Base-by-base conservation (phyloP, 2,888 invertebrate genomes). In the Sphecodes monilicornis region DNA sequence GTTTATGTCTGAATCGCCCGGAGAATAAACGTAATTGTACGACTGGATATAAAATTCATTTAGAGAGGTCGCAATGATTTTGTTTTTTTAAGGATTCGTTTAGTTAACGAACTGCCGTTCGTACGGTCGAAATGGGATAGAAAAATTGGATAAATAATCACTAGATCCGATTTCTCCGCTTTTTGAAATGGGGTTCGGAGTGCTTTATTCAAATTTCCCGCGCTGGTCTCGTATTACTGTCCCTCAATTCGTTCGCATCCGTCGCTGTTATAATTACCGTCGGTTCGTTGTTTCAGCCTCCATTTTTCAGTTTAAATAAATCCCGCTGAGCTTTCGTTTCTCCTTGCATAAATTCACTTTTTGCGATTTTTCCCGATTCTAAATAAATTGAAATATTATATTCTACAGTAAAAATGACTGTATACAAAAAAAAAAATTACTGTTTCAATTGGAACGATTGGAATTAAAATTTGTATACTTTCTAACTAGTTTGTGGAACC, bases 191-290 rank as follows among this genome's bases (percentile, higher is more conserved):
- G 3, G 8, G 3, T 18, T 18, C 3, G 8, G 3, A 8, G 29
- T 8, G 18, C 64, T 32, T 64, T 64, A 64, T 64, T 64, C 64
- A 16, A 64, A 64, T 64, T 64, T 64, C 32, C 64, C 18, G 32
- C 32, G 60, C 29, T 16, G 29, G 16, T 60, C 2, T 18, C 29
- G 29, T 6, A 26, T 64, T 16, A 29, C 29, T 3, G 29, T 32
- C 10, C 32, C 32, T 32, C 32, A 8, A 64, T 18, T 16, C 32
- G 16, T 29, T 64, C 10, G 6, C 18, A 64, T 8, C 64, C 1
- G 3, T 32, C 64, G 64, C 5, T 4, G 32, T 66, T 22, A 22
- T 10, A 36, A 66, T 66, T 22, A 66, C 36, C 66, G 60, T 26
- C 18, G 36, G 36, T 36, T 32, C 36, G 66, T 10, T 66, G 66